Evolutionary conservation across 2,888 invertebrate genomes (phyloP).

Genomic region (Archips xylosteana): DNA sequence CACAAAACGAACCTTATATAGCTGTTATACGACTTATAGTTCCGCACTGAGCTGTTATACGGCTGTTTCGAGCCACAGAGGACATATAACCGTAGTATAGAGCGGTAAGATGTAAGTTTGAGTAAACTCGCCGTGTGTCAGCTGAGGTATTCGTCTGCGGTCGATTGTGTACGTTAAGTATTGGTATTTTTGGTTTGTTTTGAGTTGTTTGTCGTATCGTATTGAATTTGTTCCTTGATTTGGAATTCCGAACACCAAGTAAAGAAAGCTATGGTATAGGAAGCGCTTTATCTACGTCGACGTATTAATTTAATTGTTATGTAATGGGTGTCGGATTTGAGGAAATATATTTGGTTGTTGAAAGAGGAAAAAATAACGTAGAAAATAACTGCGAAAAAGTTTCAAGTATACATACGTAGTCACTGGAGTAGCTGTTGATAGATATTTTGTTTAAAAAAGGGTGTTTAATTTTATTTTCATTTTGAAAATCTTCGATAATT

Average conservation of each 20-base stretch:
- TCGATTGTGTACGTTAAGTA: slow-evolving; percentile 1
- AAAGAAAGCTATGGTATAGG: slow-evolving; percentile 82
- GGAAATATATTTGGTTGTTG: slow-evolving; percentile 21
- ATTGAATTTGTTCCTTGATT: slow-evolving; percentile 76
- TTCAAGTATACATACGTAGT: not conserved
- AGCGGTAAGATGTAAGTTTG: not conserved
- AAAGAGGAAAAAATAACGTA: not conserved
- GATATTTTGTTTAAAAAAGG: no score
- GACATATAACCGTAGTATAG: slow-evolving; percentile 51
- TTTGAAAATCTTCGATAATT: no score
- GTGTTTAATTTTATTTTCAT: no score
- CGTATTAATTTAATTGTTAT: slow-evolving; percentile 67
- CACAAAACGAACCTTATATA: slow-evolving; percentile 52
- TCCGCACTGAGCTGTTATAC: not conserved
- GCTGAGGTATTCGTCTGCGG: slow-evolving; percentile 24
- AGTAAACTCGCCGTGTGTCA: slow-evolving; percentile 5
- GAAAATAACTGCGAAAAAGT: not conserved
- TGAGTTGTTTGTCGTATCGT: slow-evolving; percentile 42
- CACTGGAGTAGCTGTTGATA: no score
- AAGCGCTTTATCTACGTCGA: slow-evolving; percentile 66
- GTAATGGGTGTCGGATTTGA: slow-evolving; percentile 49
- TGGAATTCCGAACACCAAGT: slow-evolving; percentile 78
- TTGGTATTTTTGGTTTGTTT: not conserved
- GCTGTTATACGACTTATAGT: slow-evolving; percentile 7
- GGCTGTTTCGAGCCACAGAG: slow-evolving; percentile 46